phyloP scores from a whole-genome alignment of 2,113 vertebrate genomes.

The Proterorhinus semilunaris region DNA sequence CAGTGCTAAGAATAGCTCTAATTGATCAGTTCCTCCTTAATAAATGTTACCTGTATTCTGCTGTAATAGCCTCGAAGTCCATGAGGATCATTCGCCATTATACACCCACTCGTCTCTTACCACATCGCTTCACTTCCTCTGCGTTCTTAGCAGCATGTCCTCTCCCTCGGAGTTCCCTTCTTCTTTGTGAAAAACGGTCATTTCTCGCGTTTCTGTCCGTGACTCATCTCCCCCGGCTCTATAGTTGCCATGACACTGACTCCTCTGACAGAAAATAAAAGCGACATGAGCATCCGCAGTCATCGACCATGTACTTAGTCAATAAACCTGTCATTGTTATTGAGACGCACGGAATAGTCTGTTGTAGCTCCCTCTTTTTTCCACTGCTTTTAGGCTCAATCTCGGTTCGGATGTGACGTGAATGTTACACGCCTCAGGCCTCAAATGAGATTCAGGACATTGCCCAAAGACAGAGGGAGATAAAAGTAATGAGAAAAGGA shows the following conservation, averaged over 20 bases:
- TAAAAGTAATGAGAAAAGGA: conserved; percentile 27
- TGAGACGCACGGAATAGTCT: not conserved
- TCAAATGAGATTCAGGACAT: not conserved
- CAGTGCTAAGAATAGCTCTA: too few relatives aligned
- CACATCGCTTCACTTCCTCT: not conserved
- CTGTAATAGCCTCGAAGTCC: too few relatives aligned
- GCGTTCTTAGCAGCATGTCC: not conserved
- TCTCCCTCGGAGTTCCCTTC: conserved; percentile 4
- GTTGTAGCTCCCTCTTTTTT: not conserved
- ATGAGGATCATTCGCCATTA: not conserved
- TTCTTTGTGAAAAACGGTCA: conserved; percentile 27
- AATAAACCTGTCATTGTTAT: conserved; percentile 23
- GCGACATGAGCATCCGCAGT: conserved; percentile 46
- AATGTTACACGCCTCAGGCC: not conserved
- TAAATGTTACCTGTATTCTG: too few relatives aligned
- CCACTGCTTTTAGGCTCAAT: not conserved
- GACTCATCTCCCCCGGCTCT: conserved; percentile 52
- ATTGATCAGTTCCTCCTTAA: too few relatives aligned
- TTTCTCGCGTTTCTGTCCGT: conserved; percentile 38
- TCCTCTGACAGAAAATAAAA: conserved; percentile 28
- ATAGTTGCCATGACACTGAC: conserved; percentile 63
- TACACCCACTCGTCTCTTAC: not conserved
- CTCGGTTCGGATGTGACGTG: conserved; percentile 11
- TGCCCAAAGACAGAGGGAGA: not conserved
- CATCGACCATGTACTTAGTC: conserved; percentile 26